Base-by-base conservation (phyloP, 2,888 invertebrate species). In the Hydrotaea diabolus region DNA sequence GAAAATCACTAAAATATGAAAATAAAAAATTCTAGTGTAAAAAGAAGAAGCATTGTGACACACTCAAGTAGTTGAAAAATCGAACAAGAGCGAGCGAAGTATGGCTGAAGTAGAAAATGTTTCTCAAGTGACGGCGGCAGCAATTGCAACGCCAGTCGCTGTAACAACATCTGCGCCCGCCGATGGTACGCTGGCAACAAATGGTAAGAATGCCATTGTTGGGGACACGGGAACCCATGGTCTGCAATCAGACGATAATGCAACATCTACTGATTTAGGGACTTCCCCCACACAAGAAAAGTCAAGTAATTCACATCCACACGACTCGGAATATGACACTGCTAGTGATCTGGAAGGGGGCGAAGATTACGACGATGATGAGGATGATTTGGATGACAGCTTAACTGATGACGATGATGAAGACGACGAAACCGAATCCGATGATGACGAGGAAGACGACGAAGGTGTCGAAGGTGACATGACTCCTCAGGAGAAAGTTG, bases 401-500 rank as follows among this genome's bases (percentile, higher is more conserved):
- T 69, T 79, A 46, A 64, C 69, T 11, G 87, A 86, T 0, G 88
- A 87, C 11, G 88, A 88, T n/a, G 89, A 87, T 21, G 87, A 88
- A n/a, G 85, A 82, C 17, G 75, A 87, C 43, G 87, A 88, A 49
- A 89, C 89, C 77, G 90, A 89, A n/a, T 89, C 87, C 17, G 90
- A 89, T 53, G 86, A 86, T 1, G 88, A 88, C 11, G 91, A 88
- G 21, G 90, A 89, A 11, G 89, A 88, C 0, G 90, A 88, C 36
- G 88, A 87, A 36, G 88, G 87, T 15, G 95, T 96, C 87, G 93
- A 95, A 79, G 95, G 95, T 88, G 94, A 95, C 91, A 96, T 95
- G 0, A 96, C 87, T 9, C 79, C 77, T 0, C 95, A 96, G 73
- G 93, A 93, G 77, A 93, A 93, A 36, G 87, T 89, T 17, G 95